phyloP scores from a whole-genome alignment of 1,140 invertebrate genomes.

The Heliconius hermathena region DNA sequence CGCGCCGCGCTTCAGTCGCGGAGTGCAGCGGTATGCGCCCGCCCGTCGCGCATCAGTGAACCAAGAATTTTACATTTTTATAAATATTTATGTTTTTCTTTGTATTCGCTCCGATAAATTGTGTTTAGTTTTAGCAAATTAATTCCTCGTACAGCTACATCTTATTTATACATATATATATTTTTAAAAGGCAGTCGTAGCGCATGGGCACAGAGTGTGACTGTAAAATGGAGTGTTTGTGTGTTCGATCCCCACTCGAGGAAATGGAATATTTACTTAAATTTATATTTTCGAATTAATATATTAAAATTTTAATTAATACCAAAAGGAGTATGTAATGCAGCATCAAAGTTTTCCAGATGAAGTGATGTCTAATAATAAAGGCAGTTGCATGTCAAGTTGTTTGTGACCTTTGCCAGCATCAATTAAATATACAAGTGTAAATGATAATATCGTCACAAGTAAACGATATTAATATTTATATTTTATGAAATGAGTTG shows the following conservation, averaged over 20 bases:
- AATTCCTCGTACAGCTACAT: constrained; percentile 24
- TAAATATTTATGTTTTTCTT: constrained; percentile 68
- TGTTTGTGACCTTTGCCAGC: not conserved
- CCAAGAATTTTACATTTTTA: constrained; percentile 44
- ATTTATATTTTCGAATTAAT: no score
- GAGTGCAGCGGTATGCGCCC: constrained; percentile 62
- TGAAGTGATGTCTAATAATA: not conserved
- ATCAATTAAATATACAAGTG: not conserved
- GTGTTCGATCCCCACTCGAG: no score
- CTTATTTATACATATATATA: constrained; percentile 15
- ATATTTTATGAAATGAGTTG: no score
- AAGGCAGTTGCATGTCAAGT: not conserved
- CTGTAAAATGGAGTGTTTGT: no score
- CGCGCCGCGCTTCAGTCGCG: constrained; percentile 57
- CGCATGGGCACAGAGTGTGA: no score
- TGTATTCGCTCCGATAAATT: constrained; percentile 64
- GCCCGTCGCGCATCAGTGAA: constrained; percentile 44
- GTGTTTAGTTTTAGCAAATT: constrained; percentile 44
- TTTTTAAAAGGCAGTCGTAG: not conserved
- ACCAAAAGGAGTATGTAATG: not conserved
- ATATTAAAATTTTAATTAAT: no score
- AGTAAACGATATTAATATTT: not conserved
- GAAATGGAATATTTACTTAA: no score
- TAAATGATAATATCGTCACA: not conserved
- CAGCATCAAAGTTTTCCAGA: constrained; percentile 16